These are phyloP conservation scores for Microctonus aethiopoides DNA, from an alignment of 2,888 invertebrate species.

Conservation along the genomic window DNA sequence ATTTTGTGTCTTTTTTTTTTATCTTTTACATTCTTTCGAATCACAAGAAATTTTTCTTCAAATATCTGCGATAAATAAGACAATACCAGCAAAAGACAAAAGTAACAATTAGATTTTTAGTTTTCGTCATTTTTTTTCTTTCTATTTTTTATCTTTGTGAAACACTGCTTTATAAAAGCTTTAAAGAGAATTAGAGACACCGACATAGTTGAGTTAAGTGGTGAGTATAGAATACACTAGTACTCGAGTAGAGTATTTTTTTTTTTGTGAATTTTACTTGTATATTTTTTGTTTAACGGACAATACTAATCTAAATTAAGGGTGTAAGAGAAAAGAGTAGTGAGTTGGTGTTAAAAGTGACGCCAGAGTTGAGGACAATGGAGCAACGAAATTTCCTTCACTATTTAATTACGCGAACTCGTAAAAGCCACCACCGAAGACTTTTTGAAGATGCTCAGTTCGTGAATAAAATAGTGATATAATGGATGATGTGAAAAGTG, in stretches of 20 bases:
- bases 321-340: neutral
- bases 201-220: neutral
- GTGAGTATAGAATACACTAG: neutral
- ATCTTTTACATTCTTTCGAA: neutral
- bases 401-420: neutral
- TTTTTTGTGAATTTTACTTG: neutral
- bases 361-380: neutral
- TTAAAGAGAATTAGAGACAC: neutral
- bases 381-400: neutral
- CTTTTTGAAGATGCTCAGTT: neutral
- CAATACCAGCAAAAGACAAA: neutral
- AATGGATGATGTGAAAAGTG: too few relatives aligned
- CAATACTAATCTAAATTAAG: neutral
- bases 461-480: too few relatives aligned
- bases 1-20: conserved; percentile 12
- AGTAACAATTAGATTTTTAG: neutral
- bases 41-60: neutral
- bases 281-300: neutral
- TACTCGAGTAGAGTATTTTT: neutral
- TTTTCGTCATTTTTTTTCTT: conserved; percentile 12
- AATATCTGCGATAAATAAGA: neutral
- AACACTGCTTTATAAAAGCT: neutral
- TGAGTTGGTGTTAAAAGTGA: neutral
- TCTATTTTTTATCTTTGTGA: neutral
- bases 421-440: neutral